Evolutionary conservation across 2,797 vertebrate genomes (phyloP), one percentile per base, ranked within the genome.

Genomic region (Huso huso): DNA sequence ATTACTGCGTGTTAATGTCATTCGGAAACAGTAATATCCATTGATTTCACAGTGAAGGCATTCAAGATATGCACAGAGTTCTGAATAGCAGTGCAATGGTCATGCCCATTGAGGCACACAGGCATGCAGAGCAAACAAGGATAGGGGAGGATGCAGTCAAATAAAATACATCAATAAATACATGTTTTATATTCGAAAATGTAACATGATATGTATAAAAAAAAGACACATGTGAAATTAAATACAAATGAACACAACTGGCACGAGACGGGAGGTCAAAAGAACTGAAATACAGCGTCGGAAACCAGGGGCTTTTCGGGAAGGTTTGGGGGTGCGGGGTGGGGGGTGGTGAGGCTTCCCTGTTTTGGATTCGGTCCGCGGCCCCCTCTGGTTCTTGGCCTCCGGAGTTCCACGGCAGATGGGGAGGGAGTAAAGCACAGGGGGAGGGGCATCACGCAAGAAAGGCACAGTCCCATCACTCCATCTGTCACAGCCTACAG

Each of bases 401-500:
- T 15, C 37, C 4, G n/a, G 51, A 50, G 37, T 10, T 68, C 37
- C 60, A 12, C 18, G 23, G n/a, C 18, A 68, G n/a, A 13, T 60
- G 18, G 55, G 49, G n/a, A 52, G 82, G 79, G 51, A 64, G 78
- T 76, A 79, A 80, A 81, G 79, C 81, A 75, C 77, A 84, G 83
- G 85, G 80, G 76, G 76, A 70, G 77, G 48, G 78, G 78, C 81
- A 79, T 85, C 82, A 83, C 74, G 70, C 79, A 76, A 86, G 73
- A 76, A 85, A 88, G 85, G 87, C 72, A 84, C 82, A 72, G 9
- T 88, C 83, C 83, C 81, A 67, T 70, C 70, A 75, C 76, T 81
- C 85, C 79, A 74, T 77, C 69, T 48, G 77, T 91, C 90, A 95
- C 91, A 97, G 91, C 91, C 94, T 97, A 81, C 64, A 87, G 81